Evolutionary conservation across 2,888 invertebrate genomes (phyloP).

Genomic region (Nasonovia ribisnigri): DNA sequence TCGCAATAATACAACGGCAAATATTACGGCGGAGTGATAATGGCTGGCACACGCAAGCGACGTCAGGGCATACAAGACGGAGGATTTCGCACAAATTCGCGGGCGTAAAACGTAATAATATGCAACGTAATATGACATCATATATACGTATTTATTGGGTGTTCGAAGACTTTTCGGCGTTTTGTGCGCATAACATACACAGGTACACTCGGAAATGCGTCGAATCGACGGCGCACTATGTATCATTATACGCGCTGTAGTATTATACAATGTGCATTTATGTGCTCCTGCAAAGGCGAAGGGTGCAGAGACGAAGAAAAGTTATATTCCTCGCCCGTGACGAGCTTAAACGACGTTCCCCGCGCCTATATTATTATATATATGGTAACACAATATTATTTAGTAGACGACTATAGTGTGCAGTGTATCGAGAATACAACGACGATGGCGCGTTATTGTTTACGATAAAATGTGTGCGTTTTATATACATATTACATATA

Average conservation of each 20-base stretch:
- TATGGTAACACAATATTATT: not conserved
- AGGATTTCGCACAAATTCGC: not conserved
- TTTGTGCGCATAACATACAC: too few species aligned
- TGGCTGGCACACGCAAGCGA: too few species aligned
- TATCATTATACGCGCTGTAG: too few species aligned
- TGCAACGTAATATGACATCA: not conserved
- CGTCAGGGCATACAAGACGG: too few species aligned
- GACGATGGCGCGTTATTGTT: not conserved
- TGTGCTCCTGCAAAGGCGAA: not conserved
- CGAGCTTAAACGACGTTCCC: not conserved
- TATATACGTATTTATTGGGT: too few species aligned
- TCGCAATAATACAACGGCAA: too few species aligned
- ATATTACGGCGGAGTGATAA: too few species aligned
- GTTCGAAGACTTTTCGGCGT: not conserved
- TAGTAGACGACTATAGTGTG: not conserved
- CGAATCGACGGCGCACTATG: slow-evolving; percentile 3
- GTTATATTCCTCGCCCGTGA: not conserved
- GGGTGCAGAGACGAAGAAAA: not conserved
- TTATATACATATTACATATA: too few species aligned
- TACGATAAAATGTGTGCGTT: not conserved
- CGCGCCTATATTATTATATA: too few species aligned
- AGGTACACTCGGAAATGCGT: not conserved
- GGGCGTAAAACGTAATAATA: not conserved
- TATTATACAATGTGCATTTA: not conserved
- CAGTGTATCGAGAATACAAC: not conserved